phyloP scores from a whole-genome alignment of 2,888 invertebrate genomes.

The Dusona sp. region DNA sequence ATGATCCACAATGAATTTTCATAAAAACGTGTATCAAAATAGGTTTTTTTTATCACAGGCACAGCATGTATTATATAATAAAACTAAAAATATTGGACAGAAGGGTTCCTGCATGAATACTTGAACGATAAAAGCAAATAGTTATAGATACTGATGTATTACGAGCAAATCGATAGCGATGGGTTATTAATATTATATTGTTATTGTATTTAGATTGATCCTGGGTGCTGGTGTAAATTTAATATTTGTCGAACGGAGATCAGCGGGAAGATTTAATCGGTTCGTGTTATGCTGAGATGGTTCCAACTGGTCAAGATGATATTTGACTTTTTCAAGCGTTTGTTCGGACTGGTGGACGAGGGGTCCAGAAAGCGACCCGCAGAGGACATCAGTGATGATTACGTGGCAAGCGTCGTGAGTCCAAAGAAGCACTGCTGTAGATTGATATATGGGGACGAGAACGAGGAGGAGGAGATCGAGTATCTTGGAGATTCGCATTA shows the following conservation, averaged over 20 bases:
- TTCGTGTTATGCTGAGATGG: conserved; percentile 62
- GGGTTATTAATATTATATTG: neutral
- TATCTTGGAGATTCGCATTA: conserved; percentile 69
- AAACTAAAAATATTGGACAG: neutral
- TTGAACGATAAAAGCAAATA: neutral
- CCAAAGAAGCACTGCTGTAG: conserved; percentile 74
- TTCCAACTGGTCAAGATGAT: conserved; percentile 68
- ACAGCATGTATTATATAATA: neutral
- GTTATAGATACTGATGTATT: neutral
- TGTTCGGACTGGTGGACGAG: conserved; percentile 78
- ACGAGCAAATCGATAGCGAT: neutral
- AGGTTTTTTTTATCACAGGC: neutral
- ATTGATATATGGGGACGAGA: conserved; percentile 64
- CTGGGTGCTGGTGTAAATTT: conserved; percentile 9
- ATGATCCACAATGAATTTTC: neutral
- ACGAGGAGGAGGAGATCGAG: conserved; percentile 71
- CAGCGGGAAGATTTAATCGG: neutral
- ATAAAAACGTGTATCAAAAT: neutral
- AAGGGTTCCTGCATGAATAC: neutral
- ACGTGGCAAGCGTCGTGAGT: conserved; percentile 64
- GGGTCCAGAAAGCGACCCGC: conserved; percentile 76
- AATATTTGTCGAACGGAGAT: conserved; percentile 61
- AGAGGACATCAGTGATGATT: conserved; percentile 62
- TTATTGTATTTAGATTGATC: neutral
- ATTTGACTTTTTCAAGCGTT: conserved; percentile 77